Conservation (phyloP, 1,140 invertebrate species). For the Lucilia sericata region DNA sequence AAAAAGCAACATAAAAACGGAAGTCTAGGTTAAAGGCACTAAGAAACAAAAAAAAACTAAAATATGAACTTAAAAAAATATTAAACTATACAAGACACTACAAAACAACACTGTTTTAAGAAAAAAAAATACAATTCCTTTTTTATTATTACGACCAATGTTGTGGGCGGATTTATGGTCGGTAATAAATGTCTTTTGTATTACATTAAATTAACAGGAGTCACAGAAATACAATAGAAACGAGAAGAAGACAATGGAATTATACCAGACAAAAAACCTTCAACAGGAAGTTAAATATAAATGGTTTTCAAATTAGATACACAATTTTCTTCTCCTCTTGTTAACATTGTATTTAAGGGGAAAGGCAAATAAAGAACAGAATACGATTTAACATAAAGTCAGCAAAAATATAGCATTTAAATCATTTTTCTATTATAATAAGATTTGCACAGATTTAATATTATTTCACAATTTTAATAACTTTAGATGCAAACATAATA, state of each 20-base stretch:
- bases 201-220: conserved; percentile 43
- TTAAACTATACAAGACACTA: conserved; percentile 35
- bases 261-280: neutral
- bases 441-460: neutral
- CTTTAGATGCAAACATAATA: too few species aligned
- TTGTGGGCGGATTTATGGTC: conserved; percentile 43
- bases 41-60: neutral
- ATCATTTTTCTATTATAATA: neutral
- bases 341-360: neutral
- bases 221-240: conserved; percentile 36
- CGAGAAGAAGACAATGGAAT: neutral
- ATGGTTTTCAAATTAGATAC: neutral
- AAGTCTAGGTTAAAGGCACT: conserved; percentile 27
- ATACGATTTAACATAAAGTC: neutral
- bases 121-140: neutral
- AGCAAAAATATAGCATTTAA: too few species aligned
- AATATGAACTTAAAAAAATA: conserved; percentile 26
- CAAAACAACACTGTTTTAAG: conserved; percentile 18
- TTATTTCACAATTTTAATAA: too few species aligned
- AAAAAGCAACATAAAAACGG: conserved; percentile 21
- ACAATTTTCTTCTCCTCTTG: neutral
- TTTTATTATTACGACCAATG: conserved; percentile 40
- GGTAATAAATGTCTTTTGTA: conserved; percentile 42
- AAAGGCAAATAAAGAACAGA: neutral
- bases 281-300: conserved; percentile 18